phyloP scores from a whole-genome alignment of 2,888 invertebrate genomes.

The Catocala fraxini region DNA sequence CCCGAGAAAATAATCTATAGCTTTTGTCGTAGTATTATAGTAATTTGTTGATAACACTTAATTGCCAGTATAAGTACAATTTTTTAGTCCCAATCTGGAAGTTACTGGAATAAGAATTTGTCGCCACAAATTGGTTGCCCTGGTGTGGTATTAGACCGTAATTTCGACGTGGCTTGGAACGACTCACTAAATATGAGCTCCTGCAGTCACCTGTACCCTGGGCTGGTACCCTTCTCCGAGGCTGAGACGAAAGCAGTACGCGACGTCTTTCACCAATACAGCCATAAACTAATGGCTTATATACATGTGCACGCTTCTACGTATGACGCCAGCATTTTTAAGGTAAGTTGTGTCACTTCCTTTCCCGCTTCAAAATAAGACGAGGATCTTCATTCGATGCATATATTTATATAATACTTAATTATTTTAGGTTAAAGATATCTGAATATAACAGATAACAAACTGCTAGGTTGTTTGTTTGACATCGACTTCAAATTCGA shows the following conservation, averaged over 20 bases:
- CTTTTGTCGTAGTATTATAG: too few relatives aligned
- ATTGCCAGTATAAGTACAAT: too few relatives aligned
- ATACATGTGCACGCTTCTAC: conserved; percentile 72
- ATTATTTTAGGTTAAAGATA: too few relatives aligned
- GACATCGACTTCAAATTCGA: too few relatives aligned
- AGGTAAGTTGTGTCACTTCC: conserved; percentile 52
- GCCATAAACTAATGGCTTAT: conserved; percentile 74
- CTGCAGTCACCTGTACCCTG: conserved; percentile 73
- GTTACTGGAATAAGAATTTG: conserved; percentile 64
- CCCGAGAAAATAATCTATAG: too few relatives aligned
- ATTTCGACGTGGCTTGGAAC: conserved; percentile 78
- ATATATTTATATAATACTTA: too few relatives aligned
- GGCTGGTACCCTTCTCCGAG: conserved; percentile 71
- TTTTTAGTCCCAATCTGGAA: not conserved
- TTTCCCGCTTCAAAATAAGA: too few relatives aligned
- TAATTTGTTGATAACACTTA: too few relatives aligned
- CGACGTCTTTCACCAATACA: conserved; percentile 68
- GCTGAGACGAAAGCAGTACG: conserved; percentile 69
- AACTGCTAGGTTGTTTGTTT: too few relatives aligned
- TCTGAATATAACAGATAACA: too few relatives aligned
- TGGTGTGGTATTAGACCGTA: conserved; percentile 75
- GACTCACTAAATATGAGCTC: conserved; percentile 49
- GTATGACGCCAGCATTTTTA: conserved; percentile 48
- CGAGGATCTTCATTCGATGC: too few relatives aligned
- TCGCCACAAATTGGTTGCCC: conserved; percentile 71